A percentile compares a stretch with the other conserved stretches of the same genome.
Conservation (phyloP, 2,113 vertebrate species). For the Drymodes brunneopygia region DNA sequence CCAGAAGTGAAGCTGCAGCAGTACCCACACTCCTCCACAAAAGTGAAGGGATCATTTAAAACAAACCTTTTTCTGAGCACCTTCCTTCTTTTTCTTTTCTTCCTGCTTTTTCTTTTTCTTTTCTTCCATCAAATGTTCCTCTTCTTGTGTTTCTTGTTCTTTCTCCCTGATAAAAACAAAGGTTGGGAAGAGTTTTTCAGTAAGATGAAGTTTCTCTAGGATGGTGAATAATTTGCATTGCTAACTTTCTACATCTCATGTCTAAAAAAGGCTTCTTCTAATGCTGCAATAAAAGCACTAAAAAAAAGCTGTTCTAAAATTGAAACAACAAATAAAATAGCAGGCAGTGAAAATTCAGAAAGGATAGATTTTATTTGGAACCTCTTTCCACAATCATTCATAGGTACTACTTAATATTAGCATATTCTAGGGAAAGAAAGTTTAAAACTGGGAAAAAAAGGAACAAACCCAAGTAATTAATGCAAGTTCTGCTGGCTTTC, state of each 20-base stretch:
- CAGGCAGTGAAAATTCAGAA: neutral
- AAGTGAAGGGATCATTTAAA: neutral
- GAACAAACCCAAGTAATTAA: neutral
- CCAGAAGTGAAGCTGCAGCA: neutral
- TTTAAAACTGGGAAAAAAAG: neutral
- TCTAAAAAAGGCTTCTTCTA: neutral
- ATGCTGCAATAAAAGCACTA: neutral
- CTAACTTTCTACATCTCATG: neutral
- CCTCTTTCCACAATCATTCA: neutral
- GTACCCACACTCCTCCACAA: accelerated
- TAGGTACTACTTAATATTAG: neutral
- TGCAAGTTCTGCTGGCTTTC: neutral
- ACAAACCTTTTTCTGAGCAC: constrained; percentile 93
- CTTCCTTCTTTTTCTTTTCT: constrained; percentile 97
- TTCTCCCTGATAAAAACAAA: constrained; percentile 79
- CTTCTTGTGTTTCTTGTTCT: constrained; percentile 87
- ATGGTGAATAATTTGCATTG: neutral
- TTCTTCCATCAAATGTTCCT: constrained; percentile 99
- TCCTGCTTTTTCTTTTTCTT: constrained; percentile 99
- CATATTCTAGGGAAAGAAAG: neutral
- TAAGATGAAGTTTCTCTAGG: neutral
- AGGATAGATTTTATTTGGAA: neutral
- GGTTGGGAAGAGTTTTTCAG: neutral
- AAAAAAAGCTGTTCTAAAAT: neutral
- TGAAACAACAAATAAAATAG: neutral